phyloP scores from a whole-genome alignment of 2,113 vertebrate genomes.

The Phodopus roborovskii region DNA sequence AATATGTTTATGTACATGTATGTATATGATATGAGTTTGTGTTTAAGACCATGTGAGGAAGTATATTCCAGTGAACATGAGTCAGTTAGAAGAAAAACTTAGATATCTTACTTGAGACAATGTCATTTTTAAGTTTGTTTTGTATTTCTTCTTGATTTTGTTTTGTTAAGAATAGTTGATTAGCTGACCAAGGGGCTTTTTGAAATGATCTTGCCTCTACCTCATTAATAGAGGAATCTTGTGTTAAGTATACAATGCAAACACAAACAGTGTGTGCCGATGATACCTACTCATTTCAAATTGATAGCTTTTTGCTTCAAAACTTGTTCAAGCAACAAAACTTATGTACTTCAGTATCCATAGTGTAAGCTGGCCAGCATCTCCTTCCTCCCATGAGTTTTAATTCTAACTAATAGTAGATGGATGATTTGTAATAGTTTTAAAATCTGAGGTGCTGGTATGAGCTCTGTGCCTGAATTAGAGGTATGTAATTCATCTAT shows the following conservation, averaged over 20 bases:
- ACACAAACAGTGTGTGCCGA: not conserved
- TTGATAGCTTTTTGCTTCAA: not conserved
- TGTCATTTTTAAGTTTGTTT: not conserved
- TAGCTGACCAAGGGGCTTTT: not conserved
- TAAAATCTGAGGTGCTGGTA: not conserved
- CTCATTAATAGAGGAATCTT: not conserved
- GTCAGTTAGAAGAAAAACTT: not conserved
- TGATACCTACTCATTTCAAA: not conserved
- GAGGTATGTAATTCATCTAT: not conserved
- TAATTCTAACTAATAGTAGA: not conserved
- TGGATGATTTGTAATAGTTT: not conserved
- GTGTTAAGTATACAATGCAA: not conserved
- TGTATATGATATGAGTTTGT: not conserved
- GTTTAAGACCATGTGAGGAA: not conserved
- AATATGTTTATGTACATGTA: not conserved
- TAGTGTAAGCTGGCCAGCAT: not conserved
- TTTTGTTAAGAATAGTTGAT: not conserved
- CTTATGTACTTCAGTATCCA: not conserved
- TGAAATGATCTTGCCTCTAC: not conserved
- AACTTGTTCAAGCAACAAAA: not conserved
- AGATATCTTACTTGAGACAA: not conserved
- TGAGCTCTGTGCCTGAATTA: not conserved
- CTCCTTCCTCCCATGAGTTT: not conserved
- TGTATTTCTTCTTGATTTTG: not conserved
- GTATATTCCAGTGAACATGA: too few relatives aligned